These are phyloP conservation scores for Nasonia giraulti DNA, from an alignment of 1,140 invertebrate species.

Conservation along the genomic window DNA sequence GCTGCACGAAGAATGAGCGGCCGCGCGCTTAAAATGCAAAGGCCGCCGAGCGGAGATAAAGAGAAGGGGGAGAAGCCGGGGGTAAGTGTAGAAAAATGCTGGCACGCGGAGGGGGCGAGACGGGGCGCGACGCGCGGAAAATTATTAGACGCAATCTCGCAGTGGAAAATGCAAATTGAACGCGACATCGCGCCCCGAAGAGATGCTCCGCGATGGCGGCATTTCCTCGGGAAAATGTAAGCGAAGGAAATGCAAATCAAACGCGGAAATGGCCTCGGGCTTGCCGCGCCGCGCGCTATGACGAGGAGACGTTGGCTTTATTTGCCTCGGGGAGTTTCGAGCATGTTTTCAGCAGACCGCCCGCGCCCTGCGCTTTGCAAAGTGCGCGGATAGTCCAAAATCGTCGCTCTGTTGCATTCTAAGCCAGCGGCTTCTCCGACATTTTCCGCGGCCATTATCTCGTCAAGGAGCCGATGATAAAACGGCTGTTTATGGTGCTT, in stretches of 20 bases:
- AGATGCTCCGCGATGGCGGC: not conserved
- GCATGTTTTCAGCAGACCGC: too few species aligned
- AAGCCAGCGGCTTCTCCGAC: too few species aligned
- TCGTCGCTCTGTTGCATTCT: too few species aligned
- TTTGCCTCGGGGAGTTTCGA: not conserved
- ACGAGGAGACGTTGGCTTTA: constrained; percentile 23
- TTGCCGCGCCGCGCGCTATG: not conserved
- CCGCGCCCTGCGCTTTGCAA: too few species aligned
- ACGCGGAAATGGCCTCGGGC: constrained; percentile 33
- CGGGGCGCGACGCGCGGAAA: not conserved
- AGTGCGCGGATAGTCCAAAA: too few species aligned
- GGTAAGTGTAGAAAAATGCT: not conserved
- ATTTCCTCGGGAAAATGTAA: not conserved
- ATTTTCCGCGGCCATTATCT: too few species aligned
- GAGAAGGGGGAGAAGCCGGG: not conserved
- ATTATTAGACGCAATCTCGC: constrained; percentile 46
- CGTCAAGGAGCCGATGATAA: too few species aligned
- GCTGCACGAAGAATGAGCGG: constrained; percentile 13
- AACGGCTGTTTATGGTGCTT: not conserved
- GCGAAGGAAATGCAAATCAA: constrained; percentile 47
- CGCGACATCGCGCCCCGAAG: not conserved
- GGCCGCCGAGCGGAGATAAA: not conserved
- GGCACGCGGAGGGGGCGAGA: not conserved
- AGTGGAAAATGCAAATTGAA: constrained; percentile 39
- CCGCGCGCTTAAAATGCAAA: constrained; percentile 32